A percentile compares a stretch with the other conserved stretches of the same genome.
phyloP scores from a whole-genome alignment of 2,888 invertebrate genomes.

The Liopterus haemorrhoidalis region DNA sequence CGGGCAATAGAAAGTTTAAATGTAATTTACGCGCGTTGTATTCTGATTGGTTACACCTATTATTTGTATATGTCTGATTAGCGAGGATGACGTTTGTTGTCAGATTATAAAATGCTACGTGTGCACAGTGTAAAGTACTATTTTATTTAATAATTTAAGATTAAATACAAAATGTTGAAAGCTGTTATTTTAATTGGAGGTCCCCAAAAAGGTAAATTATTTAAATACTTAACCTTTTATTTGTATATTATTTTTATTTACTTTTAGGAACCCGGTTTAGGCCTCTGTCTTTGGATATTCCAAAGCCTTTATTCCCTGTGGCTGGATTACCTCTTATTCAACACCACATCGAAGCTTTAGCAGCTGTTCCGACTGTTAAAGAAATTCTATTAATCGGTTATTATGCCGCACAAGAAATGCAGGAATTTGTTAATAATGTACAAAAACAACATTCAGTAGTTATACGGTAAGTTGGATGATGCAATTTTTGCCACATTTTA shows the following conservation, averaged over 20 bases:
- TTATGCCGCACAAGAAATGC: conserved; percentile 78
- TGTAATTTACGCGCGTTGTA: too few relatives aligned
- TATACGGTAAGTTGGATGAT: conserved; percentile 56
- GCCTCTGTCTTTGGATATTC: conserved; percentile 92
- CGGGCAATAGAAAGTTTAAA: too few relatives aligned
- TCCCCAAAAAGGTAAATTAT: conserved; percentile 77
- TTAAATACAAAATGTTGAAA: conserved; percentile 56
- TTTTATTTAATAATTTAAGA: conserved; percentile 16
- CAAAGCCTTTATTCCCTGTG: conserved; percentile 95
- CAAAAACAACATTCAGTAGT: conserved; percentile 73
- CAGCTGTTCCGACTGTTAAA: conserved; percentile 66
- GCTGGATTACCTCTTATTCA: conserved; percentile 94
- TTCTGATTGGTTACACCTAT: too few relatives aligned
- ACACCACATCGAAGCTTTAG: conserved; percentile 94
- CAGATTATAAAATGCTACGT: conserved; percentile 22
- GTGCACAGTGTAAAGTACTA: conserved; percentile 15
- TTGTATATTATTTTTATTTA: conserved; percentile 20
- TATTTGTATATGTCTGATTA: conserved; percentile 19
- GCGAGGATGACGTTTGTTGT: conserved; percentile 16
- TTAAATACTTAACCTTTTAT: conserved; percentile 18
- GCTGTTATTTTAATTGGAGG: conserved; percentile 91
- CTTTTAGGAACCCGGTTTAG: conserved; percentile 89
- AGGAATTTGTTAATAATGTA: conserved; percentile 81
- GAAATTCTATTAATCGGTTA: conserved; percentile 94
- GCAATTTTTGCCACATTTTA: too few relatives aligned